Conservation (phyloP, 2,113 vertebrate species). For the Diglossa brunneiventris region DNA sequence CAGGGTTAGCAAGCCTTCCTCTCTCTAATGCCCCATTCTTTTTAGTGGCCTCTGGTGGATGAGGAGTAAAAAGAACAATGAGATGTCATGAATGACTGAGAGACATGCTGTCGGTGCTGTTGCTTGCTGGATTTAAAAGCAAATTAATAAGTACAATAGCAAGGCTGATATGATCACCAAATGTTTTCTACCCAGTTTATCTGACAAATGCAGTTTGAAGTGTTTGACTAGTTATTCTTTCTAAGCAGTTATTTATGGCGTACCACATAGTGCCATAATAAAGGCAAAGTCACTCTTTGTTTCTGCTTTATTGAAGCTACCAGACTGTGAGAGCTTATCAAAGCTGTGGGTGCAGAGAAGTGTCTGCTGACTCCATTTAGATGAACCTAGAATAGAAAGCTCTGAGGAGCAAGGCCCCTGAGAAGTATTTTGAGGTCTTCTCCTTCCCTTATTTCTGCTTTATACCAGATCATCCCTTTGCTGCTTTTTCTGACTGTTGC, state of each 20-base stretch:
- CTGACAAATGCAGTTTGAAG: conserved; percentile 21
- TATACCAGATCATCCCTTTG: not conserved
- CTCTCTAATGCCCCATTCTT: not conserved
- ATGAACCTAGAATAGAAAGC: not conserved
- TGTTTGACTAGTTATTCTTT: conserved; percentile 7
- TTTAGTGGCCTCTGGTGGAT: not conserved
- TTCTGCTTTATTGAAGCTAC: not conserved
- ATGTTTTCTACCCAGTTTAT: not conserved
- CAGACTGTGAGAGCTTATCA: not conserved
- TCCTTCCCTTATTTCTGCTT: not conserved
- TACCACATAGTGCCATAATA: not conserved
- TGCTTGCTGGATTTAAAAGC: not conserved
- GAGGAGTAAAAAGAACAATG: not conserved
- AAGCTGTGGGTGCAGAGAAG: not conserved
- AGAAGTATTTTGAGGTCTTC: not conserved
- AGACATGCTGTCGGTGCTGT: not conserved
- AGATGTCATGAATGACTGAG: not conserved
- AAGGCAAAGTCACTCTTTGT: not conserved
- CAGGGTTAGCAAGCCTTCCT: not conserved
- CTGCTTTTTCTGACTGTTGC: not conserved
- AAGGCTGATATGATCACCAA: not conserved
- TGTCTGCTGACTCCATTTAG: not conserved
- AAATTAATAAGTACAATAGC: conserved; percentile 7
- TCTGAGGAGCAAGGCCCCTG: not conserved
- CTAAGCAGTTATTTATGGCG: not conserved